These are phyloP conservation scores for Corythornis vintsioides DNA, from an alignment of 2,113 vertebrate genomes.

Conservation along the genomic window DNA sequence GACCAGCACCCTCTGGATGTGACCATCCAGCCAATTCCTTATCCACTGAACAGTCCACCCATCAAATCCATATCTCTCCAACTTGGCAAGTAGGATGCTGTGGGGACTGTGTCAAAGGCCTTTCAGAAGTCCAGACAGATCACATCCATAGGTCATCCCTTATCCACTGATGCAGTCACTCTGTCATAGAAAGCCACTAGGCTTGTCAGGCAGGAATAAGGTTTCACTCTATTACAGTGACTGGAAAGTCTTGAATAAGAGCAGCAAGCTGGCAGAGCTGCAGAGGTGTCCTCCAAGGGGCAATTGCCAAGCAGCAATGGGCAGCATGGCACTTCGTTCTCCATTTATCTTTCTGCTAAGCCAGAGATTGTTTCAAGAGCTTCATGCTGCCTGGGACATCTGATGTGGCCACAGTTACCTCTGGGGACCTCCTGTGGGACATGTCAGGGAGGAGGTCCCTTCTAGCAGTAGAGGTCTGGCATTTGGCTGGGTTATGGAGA, in stretches of 20 bases:
- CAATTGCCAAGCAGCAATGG: not conserved
- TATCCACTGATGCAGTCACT: no score
- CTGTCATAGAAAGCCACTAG: no score
- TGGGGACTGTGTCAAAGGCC: no score
- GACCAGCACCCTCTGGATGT: no score
- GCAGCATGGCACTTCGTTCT: not conserved
- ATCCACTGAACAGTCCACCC: no score
- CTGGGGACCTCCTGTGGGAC: not conserved
- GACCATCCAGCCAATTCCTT: no score
- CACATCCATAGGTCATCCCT: no score
- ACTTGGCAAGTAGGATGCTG: no score
- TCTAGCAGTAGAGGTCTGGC: not conserved
- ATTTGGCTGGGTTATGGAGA: not conserved
- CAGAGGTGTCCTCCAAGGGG: slow-evolving; percentile 43
- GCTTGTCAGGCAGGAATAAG: not conserved
- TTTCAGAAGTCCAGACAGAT: no score
- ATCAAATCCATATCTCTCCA: no score
- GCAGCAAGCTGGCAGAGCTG: not conserved
- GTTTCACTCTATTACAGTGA: slow-evolving; percentile 8
- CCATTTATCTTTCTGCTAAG: not conserved
- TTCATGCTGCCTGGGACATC: rapidly evolving
- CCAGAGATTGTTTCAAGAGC: not conserved
- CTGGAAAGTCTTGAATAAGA: not conserved
- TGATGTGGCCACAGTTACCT: not conserved
- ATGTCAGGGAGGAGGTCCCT: not conserved